Evolutionary conservation across 2,888 invertebrate genomes (phyloP).

Genomic region (Lasioglossum calceatum): DNA sequence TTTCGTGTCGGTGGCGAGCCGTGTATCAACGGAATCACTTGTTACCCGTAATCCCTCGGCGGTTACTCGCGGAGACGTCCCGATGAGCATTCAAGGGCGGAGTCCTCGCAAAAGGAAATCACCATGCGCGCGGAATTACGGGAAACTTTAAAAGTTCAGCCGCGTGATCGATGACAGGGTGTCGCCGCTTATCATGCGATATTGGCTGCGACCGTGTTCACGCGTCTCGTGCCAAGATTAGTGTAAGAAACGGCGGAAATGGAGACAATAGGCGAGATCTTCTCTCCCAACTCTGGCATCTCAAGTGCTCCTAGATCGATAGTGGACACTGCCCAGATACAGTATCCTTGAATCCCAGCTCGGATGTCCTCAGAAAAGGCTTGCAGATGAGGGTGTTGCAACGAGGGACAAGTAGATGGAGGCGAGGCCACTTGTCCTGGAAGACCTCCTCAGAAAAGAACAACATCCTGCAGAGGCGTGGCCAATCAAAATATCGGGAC

Average conservation of each 20-base stretch:
- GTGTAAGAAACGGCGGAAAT: not conserved
- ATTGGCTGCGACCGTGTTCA: not conserved
- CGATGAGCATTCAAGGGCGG: not conserved
- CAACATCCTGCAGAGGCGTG: not conserved
- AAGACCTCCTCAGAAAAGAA: no score
- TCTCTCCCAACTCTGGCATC: not conserved
- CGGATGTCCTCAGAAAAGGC: not conserved
- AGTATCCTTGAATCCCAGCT: not conserved
- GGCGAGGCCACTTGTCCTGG: not conserved
- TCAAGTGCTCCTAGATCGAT: not conserved
- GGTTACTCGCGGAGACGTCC: not conserved
- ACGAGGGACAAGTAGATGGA: not conserved
- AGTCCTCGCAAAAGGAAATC: not conserved
- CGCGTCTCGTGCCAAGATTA: not conserved
- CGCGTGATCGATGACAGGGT: slow-evolving; percentile 20
- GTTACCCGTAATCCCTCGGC: slow-evolving; percentile 7
- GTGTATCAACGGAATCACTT: slow-evolving; percentile 8
- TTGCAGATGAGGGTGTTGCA: not conserved
- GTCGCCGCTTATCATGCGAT: not conserved
- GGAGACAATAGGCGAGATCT: not conserved
- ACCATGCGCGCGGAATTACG: not conserved
- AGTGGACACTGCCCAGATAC: not conserved
- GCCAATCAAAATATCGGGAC: not conserved
- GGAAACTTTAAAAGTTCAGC: not conserved
- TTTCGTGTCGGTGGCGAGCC: not conserved